Evolutionary conservation across 2,113 vertebrate species (phyloP), one percentile per base, ranked within the genome.

Genomic region (Tiliqua scincoides): DNA sequence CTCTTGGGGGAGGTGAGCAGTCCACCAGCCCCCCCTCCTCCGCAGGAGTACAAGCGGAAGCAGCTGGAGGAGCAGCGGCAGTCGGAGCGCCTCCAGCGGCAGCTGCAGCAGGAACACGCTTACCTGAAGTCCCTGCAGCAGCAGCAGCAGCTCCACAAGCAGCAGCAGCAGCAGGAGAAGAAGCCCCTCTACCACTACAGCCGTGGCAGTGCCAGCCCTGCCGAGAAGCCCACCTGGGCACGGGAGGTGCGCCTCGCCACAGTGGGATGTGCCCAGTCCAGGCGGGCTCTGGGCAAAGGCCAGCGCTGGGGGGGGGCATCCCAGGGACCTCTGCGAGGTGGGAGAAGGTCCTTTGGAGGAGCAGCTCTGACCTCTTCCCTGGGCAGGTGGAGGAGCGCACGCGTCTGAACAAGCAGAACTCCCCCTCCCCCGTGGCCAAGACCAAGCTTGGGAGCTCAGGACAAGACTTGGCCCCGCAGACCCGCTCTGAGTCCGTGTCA

Each of bases 1-100:
- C n/a, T 6, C 3, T 2, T 1, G 4, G 27, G 68, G 68, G 62
- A 8, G n/a, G 30, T 48, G 27, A 17, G 21, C 30, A 12, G 54
- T 12, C 57, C 25, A 6, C 18, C 79, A 9, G 40, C 82, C 59
- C 70, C 18, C 88, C 88, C 85, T 65, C 80, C 88, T n/a, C 83
- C 77, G 89, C 94, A 99, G 98, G 98, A 98, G 91, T 99, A 99
- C 90, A 99, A 99, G 93, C 97, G 98, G 80, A 98, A 98, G 90
- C 98, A 99, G 96, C 95, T 99, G 85, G 98, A 99, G 95, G 98
- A 98, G 89, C 98, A 98, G 95, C 95, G 98, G 43, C 98, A 98
- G 97, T 98, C 98, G 0, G 98, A 99, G 93, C 95, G 98, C 2
- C 96, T 98, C 74, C 98, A 98, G 96, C 95, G 98, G 81, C 98